Evolutionary conservation across 2,888 invertebrate genomes (phyloP).

Genomic region (Bimastos eiseni): DNA sequence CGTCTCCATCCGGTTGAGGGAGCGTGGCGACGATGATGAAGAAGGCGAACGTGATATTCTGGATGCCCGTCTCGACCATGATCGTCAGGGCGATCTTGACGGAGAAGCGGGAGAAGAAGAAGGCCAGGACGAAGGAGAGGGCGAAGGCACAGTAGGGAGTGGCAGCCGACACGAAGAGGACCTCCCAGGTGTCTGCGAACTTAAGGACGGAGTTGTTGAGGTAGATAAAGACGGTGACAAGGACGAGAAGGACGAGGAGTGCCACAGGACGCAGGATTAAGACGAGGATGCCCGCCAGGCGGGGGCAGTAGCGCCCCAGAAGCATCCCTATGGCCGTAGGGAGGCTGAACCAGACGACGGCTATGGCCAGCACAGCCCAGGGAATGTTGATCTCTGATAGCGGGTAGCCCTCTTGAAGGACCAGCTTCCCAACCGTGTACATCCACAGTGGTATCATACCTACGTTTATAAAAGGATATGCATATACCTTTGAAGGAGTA

Average conservation of each 20-base stretch:
- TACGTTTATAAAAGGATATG: neutral
- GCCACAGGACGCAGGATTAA: slow-evolving; percentile 7
- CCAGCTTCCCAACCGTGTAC: slow-evolving; percentile 3
- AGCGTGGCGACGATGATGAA: neutral
- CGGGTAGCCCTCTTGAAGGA: neutral
- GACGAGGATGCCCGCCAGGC: neutral
- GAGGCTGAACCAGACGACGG: slow-evolving; percentile 7
- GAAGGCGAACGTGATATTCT: slow-evolving; percentile 22
- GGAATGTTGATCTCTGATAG: neutral
- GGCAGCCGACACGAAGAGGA: neutral
- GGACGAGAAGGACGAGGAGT: neutral
- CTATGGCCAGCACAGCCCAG: neutral
- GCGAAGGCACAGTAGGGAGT: neutral
- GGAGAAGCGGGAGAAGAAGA: neutral
- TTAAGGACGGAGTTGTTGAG: neutral
- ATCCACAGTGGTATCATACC: slow-evolving; percentile 29
- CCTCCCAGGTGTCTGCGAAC: slow-evolving; percentile 18
- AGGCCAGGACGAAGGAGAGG: neutral
- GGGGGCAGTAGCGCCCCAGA: neutral
- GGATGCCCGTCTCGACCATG: slow-evolving; percentile 16
- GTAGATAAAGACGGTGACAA: neutral
- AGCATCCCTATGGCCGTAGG: slow-evolving; percentile 7
- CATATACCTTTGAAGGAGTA: too few relatives aligned
- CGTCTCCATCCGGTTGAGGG: slow-evolving; percentile 23
- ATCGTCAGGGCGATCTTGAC: neutral